Base-by-base conservation (phyloP, 2,113 vertebrate species). In the Eira barbara region DNA sequence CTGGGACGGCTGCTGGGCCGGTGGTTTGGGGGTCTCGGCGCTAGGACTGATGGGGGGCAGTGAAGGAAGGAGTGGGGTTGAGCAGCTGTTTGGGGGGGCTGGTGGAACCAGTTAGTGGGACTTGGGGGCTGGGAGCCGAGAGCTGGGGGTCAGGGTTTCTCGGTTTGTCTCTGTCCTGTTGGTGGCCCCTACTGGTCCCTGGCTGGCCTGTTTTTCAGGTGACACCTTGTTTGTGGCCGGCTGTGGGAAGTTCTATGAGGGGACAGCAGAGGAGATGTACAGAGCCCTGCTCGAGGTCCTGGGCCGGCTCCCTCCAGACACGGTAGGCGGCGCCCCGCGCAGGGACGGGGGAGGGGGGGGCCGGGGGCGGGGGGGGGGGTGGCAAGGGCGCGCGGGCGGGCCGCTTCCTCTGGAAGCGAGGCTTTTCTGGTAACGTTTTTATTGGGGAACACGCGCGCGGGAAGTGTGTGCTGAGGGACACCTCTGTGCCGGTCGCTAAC, bases 231-330 rank as follows among this genome's bases (percentile, higher is more conserved):
- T 99, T 61, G 99, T 99, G 95, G 99, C 99, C 0, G 99, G 99
- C 20, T 99, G 99, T 29, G 99, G 99, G 67, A 99, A 99, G 97
- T 99, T 99, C 98, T 99, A 99, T 3, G 99, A 99, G 98, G 99
- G 99, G 12, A 99, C 99, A 0, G 99, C 99, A 0, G 99, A 99
- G 0, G 99, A 99, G 97, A 99, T 99, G 99, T 99, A 99, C 98
- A 99, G 97, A 98, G 99, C 99, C 0, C 98, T 99, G 98, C 99
- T 99, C 0, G 99, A 99, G 59, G 98, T 99, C 93, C 96, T 99
- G 93, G 99, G 99, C 67, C 98, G 96, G 67, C 98, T 99, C 78
- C 99, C 99, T 71, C 99, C 99, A 42, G 96, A 99, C 98, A 99
- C 99, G 59, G 99, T 99, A 99, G 31, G 92, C 45, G 1, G 0